Evolutionary conservation across 1,140 invertebrate genomes (phyloP).

Genomic region (Sinella curviseta): DNA sequence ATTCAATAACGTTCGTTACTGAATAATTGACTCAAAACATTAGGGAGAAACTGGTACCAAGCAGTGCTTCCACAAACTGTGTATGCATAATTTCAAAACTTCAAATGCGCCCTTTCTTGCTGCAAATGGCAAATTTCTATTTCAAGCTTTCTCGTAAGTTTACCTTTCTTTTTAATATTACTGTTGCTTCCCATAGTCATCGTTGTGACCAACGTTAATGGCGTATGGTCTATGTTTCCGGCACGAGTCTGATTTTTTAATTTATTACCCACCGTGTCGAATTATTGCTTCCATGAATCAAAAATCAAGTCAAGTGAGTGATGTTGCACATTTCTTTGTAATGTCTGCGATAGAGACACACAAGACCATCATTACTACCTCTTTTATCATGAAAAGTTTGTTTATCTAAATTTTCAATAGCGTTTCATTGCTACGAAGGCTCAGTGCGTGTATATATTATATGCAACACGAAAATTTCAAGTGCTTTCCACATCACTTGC

Average conservation of each 20-base stretch:
- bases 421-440: too few relatives aligned
- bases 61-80: too few relatives aligned
- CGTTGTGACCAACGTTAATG: not conserved
- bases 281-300: slow-evolving; percentile 31
- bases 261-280: slow-evolving; percentile 46
- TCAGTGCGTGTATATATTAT: not conserved
- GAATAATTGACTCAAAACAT: too few relatives aligned
- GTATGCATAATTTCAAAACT: too few relatives aligned
- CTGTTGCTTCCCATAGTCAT: too few relatives aligned
- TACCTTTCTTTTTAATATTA: too few relatives aligned
- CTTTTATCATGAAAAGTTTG: not conserved
- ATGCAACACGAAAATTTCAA: not conserved
- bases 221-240: slow-evolving; percentile 44
- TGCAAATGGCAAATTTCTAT: too few relatives aligned
- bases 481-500: not conserved
- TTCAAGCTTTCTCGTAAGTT: too few relatives aligned
- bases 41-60: too few relatives aligned
- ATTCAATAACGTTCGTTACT: too few relatives aligned
- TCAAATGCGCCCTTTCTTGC: too few relatives aligned
- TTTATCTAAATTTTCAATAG: not conserved
- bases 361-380: not conserved
- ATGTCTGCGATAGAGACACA: slow-evolving; percentile 8
- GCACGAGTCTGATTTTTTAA: slow-evolving; percentile 43
- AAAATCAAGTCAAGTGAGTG: slow-evolving; percentile 25
- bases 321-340: slow-evolving; percentile 42